These are phyloP conservation scores for Nyctalus aviator DNA, from an alignment of 2,797 vertebrate genomes.

Conservation along the genomic window DNA sequence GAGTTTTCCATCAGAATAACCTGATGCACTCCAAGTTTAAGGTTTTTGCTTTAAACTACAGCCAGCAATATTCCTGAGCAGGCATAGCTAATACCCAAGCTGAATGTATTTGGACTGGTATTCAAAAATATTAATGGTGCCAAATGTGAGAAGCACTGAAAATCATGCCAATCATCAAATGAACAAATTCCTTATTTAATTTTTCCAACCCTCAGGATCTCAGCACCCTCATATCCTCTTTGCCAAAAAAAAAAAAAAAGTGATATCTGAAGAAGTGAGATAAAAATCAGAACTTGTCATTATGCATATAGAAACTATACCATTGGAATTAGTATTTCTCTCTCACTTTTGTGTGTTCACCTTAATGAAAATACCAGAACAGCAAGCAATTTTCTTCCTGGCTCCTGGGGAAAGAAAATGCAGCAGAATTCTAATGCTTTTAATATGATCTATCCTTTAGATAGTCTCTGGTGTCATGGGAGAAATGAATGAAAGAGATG, in stretches of 20 bases:
- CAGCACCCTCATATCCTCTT: not conserved
- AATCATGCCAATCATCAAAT: conserved; percentile 60
- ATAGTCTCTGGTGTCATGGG: not conserved
- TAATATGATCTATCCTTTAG: conserved; percentile 49
- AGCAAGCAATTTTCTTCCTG: not conserved
- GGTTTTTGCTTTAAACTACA: conserved; percentile 38
- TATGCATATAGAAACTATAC: conserved; percentile 20
- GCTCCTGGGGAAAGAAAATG: conserved; percentile 77
- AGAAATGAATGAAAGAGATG: not conserved
- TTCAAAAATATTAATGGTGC: conserved; percentile 56
- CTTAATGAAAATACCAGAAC: conserved; percentile 59
- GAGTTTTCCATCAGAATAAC: conserved; percentile 54
- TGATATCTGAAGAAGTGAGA: not conserved
- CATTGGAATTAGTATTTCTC: conserved; percentile 64
- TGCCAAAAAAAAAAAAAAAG: conserved; percentile 5
- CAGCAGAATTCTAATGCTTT: conserved; percentile 66
- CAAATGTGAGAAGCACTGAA: conserved; percentile 53
- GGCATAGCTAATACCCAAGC: conserved; percentile 53
- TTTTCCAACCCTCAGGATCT: conserved; percentile 30
- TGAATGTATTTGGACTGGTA: conserved; percentile 66
- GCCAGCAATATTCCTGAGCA: conserved; percentile 52
- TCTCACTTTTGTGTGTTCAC: conserved; percentile 3
- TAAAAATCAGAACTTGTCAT: conserved; percentile 57
- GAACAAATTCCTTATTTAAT: conserved; percentile 64
- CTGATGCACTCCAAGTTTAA: conserved; percentile 23